These are phyloP conservation scores for Ellobium chinense DNA, from an alignment of 2,888 invertebrate species.

Conservation along the genomic window DNA sequence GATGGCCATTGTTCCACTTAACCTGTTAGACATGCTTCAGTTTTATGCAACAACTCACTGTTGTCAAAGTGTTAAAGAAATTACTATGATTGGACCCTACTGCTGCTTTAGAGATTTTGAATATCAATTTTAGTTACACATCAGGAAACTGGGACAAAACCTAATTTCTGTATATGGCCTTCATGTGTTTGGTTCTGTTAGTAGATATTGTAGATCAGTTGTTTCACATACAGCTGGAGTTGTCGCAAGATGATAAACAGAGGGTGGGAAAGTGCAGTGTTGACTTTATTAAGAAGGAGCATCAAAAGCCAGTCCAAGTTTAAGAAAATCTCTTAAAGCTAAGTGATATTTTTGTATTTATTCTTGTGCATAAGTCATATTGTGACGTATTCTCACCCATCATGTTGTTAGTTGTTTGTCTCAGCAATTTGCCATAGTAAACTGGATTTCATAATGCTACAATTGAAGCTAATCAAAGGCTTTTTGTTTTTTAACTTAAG, in stretches of 20 bases:
- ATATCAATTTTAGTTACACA: too few relatives aligned
- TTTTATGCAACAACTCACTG: constrained; percentile 25
- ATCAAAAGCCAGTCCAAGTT: neutral
- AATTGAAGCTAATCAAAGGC: constrained; percentile 35
- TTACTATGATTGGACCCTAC: constrained; percentile 1
- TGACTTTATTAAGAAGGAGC: too few relatives aligned
- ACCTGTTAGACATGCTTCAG: neutral
- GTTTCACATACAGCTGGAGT: too few relatives aligned
- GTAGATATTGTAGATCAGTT: too few relatives aligned
- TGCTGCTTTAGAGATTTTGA: constrained; percentile 3
- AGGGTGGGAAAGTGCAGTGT: too few relatives aligned
- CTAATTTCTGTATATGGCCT: too few relatives aligned
- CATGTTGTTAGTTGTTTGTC: constrained; percentile 1
- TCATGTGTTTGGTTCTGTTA: too few relatives aligned
- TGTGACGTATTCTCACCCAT: neutral
- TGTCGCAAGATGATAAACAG: too few relatives aligned
- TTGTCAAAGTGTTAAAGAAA: constrained; percentile 26
- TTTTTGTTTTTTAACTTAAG: neutral
- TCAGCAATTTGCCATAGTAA: constrained; percentile 36
- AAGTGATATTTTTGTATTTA: constrained; percentile 42
- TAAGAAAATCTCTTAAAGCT: neutral
- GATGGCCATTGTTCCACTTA: neutral
- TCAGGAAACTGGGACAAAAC: too few relatives aligned
- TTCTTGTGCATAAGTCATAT: constrained; percentile 34
- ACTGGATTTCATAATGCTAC: constrained; percentile 18